Conservation (phyloP, 2,113 vertebrate species). For the Trinectes maculatus region DNA sequence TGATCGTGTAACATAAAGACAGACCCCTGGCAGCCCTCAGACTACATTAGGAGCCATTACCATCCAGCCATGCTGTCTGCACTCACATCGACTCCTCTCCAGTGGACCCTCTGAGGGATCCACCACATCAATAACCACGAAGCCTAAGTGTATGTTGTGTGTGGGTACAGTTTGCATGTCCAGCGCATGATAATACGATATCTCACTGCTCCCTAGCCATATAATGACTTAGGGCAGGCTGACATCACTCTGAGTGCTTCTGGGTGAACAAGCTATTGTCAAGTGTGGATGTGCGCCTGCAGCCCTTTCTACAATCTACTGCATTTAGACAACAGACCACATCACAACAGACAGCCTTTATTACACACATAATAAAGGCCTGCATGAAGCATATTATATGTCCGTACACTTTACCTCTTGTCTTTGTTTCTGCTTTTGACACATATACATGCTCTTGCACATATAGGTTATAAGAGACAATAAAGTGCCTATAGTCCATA, state of each 20-base stretch:
- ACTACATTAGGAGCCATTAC: constrained; percentile 58
- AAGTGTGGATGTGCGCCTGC: constrained; percentile 28
- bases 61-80: constrained; percentile 59
- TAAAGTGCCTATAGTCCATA: constrained; percentile 23
- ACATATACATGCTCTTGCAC: constrained; percentile 5
- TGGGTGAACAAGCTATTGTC: background rate
- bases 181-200: constrained; percentile 4
- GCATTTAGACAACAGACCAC: constrained; percentile 20
- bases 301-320: constrained; percentile 16
- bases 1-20: constrained; percentile 31
- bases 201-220: background rate
- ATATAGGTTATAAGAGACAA: constrained; percentile 36
- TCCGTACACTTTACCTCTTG: background rate
- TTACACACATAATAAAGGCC: background rate
- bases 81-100: constrained; percentile 62
- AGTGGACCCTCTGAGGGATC: constrained; percentile 44
- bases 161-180: constrained; percentile 5
- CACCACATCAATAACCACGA: constrained; percentile 56
- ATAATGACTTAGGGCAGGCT: background rate
- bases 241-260: constrained; percentile 3
- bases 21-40: constrained; percentile 6
- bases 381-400: background rate
- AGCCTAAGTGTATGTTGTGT: constrained; percentile 10
- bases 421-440: constrained; percentile 2
- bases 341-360: too few relatives aligned